Conservation (phyloP, 2,113 vertebrate genomes). For the Tetrao urogallus region DNA sequence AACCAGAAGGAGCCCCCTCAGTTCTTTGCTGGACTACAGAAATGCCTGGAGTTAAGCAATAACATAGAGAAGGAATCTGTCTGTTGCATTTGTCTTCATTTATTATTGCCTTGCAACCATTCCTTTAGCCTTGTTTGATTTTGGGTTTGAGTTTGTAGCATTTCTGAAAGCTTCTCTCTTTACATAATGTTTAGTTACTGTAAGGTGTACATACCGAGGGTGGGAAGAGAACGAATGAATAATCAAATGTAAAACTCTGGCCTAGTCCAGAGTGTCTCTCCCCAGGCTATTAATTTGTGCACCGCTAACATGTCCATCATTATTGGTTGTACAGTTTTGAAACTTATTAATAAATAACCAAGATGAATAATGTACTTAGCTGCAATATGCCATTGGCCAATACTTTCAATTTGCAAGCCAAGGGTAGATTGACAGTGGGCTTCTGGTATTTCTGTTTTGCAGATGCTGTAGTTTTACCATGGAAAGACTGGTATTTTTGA, state of each 20-base stretch:
- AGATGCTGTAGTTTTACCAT: slow-evolving; percentile 43
- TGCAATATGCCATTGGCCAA: neutral
- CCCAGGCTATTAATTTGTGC: neutral
- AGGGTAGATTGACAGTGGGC: neutral
- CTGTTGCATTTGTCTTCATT: neutral
- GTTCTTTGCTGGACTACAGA: neutral
- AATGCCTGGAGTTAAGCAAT: neutral
- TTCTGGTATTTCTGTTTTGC: slow-evolving; percentile 2
- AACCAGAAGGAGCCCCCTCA: neutral
- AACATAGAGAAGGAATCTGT: neutral
- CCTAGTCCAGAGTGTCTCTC: neutral
- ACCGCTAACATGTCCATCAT: neutral
- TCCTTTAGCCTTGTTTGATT: neutral
- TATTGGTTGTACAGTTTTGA: neutral
- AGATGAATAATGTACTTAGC: neutral
- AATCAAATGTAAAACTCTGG: neutral
- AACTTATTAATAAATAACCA: slow-evolving; percentile 68
- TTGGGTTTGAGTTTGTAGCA: neutral
- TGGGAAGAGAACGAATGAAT: neutral
- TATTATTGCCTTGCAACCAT: neutral
- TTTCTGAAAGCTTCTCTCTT: neutral
- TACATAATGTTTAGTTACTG: neutral
- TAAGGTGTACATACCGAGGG: neutral
- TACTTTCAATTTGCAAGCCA: neutral
- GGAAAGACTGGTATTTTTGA: slow-evolving; percentile 42